Percentiles rank a stretch among this genome's conserved stretches.
phyloP scores from a whole-genome alignment of 1,140 invertebrate genomes.

The Drosophila ercepeae region DNA sequence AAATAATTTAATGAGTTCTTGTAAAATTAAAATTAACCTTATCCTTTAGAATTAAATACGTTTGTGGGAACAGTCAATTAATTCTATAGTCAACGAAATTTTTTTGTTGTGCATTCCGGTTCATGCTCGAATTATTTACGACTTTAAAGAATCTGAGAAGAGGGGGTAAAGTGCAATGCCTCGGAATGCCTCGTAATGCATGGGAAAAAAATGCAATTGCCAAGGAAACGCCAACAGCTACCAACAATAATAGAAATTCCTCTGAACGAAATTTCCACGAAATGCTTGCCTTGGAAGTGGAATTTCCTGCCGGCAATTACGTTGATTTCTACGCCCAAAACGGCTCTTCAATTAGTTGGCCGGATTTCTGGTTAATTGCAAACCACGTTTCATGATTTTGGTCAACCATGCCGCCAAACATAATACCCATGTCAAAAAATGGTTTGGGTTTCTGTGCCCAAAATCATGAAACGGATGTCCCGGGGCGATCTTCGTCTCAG shows the following conservation, averaged over 20 bases:
- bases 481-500: slow-evolving; percentile 51
- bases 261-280: slow-evolving; percentile 35
- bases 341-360: slow-evolving; percentile 32
- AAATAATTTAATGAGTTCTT: too few species aligned
- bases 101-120: slow-evolving; percentile 9
- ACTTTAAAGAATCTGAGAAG: slow-evolving; percentile 27
- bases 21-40: too few species aligned
- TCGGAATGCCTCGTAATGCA: slow-evolving; percentile 44
- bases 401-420: not conserved
- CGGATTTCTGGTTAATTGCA: slow-evolving; percentile 41
- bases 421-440: not conserved
- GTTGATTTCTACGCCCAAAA: slow-evolving; percentile 53
- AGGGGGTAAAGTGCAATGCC: slow-evolving; percentile 46
- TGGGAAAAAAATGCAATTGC: slow-evolving; percentile 74
- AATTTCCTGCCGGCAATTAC: slow-evolving; percentile 65
- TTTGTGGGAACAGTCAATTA: too few species aligned
- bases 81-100: not conserved
- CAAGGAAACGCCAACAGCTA: slow-evolving; percentile 37
- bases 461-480: slow-evolving; percentile 60
- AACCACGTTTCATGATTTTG: not conserved
- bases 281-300: slow-evolving; percentile 29
- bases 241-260: slow-evolving; percentile 52
- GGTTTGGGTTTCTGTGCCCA: slow-evolving; percentile 5
- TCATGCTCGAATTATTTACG: slow-evolving; percentile 53
- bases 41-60: too few species aligned